Percentiles rank a stretch among this genome's conserved stretches.
Conservation (phyloP, 2,113 vertebrate genomes). For the Leiothrix lutea region DNA sequence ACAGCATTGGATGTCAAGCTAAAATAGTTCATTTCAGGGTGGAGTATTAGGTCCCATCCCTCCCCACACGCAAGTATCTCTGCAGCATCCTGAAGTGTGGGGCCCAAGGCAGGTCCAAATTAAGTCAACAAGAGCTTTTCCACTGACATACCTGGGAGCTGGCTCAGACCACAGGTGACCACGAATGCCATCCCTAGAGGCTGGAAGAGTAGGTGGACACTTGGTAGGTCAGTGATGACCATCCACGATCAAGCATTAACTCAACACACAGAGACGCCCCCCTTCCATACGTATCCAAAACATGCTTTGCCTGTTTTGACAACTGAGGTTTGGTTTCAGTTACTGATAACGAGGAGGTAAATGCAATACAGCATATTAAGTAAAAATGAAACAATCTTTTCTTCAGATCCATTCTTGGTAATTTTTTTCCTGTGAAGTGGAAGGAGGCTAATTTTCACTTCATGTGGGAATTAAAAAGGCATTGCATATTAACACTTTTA, state of each 20-base stretch:
- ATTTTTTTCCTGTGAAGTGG: neutral
- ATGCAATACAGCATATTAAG: neutral
- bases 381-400: neutral
- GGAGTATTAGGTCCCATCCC: neutral
- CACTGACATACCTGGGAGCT: neutral
- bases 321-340: neutral
- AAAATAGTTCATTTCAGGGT: neutral
- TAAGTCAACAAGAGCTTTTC: neutral
- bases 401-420: neutral
- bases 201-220: neutral
- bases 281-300: accelerated
- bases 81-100: accelerated
- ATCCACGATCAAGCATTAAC: neutral
- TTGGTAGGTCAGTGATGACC: neutral
- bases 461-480: constrained; percentile 16
- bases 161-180: neutral
- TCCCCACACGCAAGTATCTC: neutral
- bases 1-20: neutral
- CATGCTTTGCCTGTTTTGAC: neutral
- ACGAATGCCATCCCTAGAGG: accelerated
- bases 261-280: neutral
- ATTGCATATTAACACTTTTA: neutral
- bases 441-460: neutral
- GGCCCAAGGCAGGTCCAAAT: neutral
- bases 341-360: neutral